Evolutionary conservation across 2,888 invertebrate genomes (phyloP).

Genomic region (Thumatha senex): DNA sequence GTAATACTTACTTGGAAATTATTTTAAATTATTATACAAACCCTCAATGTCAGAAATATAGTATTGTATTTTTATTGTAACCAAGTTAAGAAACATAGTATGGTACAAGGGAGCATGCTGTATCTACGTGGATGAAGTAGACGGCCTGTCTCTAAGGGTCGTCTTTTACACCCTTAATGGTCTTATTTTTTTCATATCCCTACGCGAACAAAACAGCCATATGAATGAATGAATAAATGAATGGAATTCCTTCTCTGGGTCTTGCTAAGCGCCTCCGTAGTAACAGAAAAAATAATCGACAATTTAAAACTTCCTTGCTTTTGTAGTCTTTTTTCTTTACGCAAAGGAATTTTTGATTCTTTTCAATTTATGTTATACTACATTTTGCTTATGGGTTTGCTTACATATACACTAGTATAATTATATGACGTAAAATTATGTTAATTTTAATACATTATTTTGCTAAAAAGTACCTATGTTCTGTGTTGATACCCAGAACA

Average conservation of each 20-base stretch:
- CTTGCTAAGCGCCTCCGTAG: constrained; percentile 65
- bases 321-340: constrained; percentile 49
- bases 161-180: constrained; percentile 48
- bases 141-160: constrained; percentile 73
- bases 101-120: constrained; percentile 41
- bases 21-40: too few species aligned
- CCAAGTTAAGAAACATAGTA: too few species aligned
- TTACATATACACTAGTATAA: too few species aligned
- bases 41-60: too few species aligned
- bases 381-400: too few species aligned
- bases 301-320: constrained; percentile 60
- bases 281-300: constrained; percentile 50
- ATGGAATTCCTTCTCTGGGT: constrained; percentile 70
- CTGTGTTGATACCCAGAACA: too few species aligned
- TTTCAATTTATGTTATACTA: constrained; percentile 19
- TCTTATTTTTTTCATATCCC: constrained; percentile 55
- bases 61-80: too few species aligned
- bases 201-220: constrained; percentile 56
- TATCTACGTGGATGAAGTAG: constrained; percentile 58
- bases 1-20: background rate
- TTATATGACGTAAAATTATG: too few species aligned
- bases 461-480: too few species aligned
- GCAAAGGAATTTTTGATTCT: constrained; percentile 41
- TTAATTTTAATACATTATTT: too few species aligned
- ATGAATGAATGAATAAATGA: constrained; percentile 62